phyloP scores from a whole-genome alignment of 2,113 vertebrate species.

The Pelecanus crispus region DNA sequence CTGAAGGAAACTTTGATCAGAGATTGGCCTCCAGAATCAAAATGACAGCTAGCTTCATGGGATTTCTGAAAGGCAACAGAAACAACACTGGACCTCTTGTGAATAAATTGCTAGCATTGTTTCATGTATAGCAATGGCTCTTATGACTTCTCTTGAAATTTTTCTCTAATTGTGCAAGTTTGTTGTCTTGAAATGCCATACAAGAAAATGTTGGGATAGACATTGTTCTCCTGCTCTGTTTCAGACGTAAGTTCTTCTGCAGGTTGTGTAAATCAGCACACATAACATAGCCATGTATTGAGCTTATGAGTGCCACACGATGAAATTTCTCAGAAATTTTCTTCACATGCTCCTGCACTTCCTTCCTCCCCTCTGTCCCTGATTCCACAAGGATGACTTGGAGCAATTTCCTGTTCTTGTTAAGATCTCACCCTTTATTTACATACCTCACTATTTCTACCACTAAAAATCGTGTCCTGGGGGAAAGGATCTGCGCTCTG shows the following conservation, averaged over 20 bases:
- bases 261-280: background rate
- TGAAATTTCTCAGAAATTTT: background rate
- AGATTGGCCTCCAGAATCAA: constrained; percentile 26
- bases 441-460: background rate
- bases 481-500: background rate
- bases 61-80: constrained; percentile 32
- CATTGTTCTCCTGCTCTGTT: background rate
- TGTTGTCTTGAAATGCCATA: constrained; percentile 1
- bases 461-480: background rate
- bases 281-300: background rate
- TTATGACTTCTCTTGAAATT: constrained; percentile 1
- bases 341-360: background rate
- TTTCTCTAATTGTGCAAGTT: constrained; percentile 9
- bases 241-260: background rate
- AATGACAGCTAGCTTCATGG: constrained; percentile 3
- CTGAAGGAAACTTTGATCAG: constrained; percentile 43
- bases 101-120: background rate
- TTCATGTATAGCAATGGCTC: background rate
- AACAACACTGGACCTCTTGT: background rate
- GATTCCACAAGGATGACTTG: background rate
- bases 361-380: background rate
- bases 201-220: background rate
- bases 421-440: background rate
- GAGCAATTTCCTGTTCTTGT: constrained; percentile 14
- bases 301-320: background rate